phyloP scores from a whole-genome alignment of 2,797 vertebrate genomes.

The Macroramphosus scolopax region DNA sequence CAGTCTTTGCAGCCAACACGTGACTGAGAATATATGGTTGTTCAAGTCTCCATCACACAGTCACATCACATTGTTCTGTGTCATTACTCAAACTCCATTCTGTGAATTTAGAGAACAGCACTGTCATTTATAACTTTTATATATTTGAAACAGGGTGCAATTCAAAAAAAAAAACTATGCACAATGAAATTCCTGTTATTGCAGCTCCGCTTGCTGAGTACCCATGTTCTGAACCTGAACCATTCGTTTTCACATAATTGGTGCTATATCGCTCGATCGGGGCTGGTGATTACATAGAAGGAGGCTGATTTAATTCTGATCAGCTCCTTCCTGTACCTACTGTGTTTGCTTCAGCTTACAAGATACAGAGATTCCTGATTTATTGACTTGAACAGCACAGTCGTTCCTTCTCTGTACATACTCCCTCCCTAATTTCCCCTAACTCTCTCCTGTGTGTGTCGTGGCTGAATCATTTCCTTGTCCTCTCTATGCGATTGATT shows the following conservation, averaged over 20 bases:
- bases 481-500: constrained; percentile 80
- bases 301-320: constrained; percentile 46
- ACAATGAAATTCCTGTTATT: constrained; percentile 29
- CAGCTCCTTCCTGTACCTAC: constrained; percentile 45
- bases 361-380: constrained; percentile 58
- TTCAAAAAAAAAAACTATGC: constrained; percentile 21
- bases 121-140: constrained; percentile 25
- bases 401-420: constrained; percentile 60
- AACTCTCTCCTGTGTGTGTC: constrained; percentile 64
- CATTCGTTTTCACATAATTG: constrained; percentile 36
- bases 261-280: constrained; percentile 35
- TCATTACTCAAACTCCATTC: constrained; percentile 20
- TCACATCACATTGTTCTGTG: constrained; percentile 10
- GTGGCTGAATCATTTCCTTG: constrained; percentile 80
- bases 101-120: constrained; percentile 24
- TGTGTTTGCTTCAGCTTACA: constrained; percentile 38
- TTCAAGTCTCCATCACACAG: constrained; percentile 24
- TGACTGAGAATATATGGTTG: constrained; percentile 1
- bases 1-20: neutral
- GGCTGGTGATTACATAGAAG: constrained; percentile 56
- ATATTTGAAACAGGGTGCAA: constrained; percentile 14
- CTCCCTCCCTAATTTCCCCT: constrained; percentile 62
- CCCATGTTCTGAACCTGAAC: constrained; percentile 17
- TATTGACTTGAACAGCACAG: constrained; percentile 70
- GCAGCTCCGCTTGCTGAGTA: constrained; percentile 13